Evolutionary conservation across 2,888 invertebrate genomes (phyloP).

Genomic region (Osmoderma eremita): DNA sequence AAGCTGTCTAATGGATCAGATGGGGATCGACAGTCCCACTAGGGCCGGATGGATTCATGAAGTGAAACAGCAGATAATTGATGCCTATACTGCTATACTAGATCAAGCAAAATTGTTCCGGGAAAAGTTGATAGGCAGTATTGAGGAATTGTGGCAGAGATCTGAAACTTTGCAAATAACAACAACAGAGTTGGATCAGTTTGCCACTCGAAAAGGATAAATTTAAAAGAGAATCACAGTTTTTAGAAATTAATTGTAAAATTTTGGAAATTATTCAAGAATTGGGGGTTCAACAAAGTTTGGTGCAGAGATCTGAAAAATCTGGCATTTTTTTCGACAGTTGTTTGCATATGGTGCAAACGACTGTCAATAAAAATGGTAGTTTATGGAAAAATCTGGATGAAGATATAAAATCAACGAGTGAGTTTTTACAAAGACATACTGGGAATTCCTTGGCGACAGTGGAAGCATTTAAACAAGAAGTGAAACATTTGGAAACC

Average conservation of each 20-base stretch:
- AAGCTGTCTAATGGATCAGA: constrained; percentile 31
- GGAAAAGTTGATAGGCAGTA: constrained; percentile 66
- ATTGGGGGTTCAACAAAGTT: constrained; percentile 59
- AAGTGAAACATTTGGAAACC: constrained; percentile 79
- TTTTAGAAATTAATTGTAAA: constrained; percentile 59
- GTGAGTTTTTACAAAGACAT: constrained; percentile 72
- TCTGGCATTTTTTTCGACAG: constrained; percentile 61
- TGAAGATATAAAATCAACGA: constrained; percentile 71
- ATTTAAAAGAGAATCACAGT: constrained; percentile 64
- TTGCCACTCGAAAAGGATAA: constrained; percentile 70
- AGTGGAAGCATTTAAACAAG: constrained; percentile 71
- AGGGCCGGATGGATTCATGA: constrained; percentile 42
- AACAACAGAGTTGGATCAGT: too few species aligned
- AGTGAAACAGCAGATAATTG: constrained; percentile 60
- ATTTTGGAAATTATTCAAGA: constrained; percentile 60
- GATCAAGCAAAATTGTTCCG: constrained; percentile 70
- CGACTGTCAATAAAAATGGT: constrained; percentile 67
- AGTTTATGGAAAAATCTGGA: constrained; percentile 81
- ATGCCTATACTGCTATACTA: constrained; percentile 71
- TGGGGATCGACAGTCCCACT: constrained; percentile 42
- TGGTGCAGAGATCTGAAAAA: constrained; percentile 63
- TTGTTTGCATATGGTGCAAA: constrained; percentile 71
- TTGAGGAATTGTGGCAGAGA: constrained; percentile 61
- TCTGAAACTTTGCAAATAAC: constrained; percentile 50
- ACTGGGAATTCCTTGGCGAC: constrained; percentile 69